Base-by-base conservation (phyloP, 2,888 invertebrate species). In the Caenorhabditis imperialis region DNA sequence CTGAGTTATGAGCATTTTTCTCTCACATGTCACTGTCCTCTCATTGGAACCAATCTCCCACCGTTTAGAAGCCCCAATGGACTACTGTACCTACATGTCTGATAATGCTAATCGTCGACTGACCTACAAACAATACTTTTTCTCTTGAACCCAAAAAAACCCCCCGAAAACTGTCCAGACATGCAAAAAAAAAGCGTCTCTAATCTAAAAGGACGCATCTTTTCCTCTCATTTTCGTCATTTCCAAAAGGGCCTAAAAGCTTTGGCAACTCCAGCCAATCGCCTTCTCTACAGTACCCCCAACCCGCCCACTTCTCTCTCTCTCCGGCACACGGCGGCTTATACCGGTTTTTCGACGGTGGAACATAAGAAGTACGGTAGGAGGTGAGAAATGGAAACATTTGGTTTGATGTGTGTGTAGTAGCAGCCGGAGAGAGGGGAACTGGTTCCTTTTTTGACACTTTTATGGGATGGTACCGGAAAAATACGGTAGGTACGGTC, bases 321-420 rank as follows among this genome's bases (percentile, higher is more conserved):
- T n/a, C n/a, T n/a, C n/a, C n/a, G n/a, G n/a, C n/a, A n/a, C n/a
- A n/a, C n/a, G n/a, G n/a, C n/a, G n/a, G n/a, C n/a, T n/a, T n/a
- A n/a, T n/a, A 40, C 40, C 40, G 40, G 40, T 40, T 40, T 10
- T 18, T 50, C n/a, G n/a, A n/a, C n/a, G n/a, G n/a, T n/a, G n/a
- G n/a, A n/a, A n/a, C n/a, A n/a, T n/a, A n/a, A n/a, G n/a, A n/a
- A n/a, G n/a, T n/a, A n/a, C n/a, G n/a, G n/a, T n/a, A n/a, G 61
- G 42, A 44, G 45, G 25, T 23, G 48, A 38, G 20, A 61, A 61
- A 61, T 61, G 61, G 61, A 61, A 61, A 61, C 61, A 61, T 61
- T 7, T n/a, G n/a, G 37, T 7, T 7, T 4, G 37, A 37, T n/a
- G n/a, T 37, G 37, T 7, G 14, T n/a, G n/a, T n/a, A n/a, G n/a